Conservation (phyloP, 2,888 invertebrate genomes). For the Entomobrya proxima region DNA sequence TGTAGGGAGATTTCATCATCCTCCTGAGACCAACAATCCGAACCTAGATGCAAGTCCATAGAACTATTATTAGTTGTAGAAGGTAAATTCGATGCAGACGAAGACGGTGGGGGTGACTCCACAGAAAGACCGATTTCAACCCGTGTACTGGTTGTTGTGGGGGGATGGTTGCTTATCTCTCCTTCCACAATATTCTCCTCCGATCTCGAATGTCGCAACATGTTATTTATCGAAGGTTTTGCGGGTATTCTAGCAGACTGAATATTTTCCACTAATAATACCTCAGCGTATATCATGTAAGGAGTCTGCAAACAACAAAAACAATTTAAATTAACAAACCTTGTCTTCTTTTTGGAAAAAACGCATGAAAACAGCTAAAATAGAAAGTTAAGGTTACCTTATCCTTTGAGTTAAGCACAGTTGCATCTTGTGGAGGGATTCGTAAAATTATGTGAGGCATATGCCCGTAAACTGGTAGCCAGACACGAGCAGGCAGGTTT, state of each 20-base stretch:
- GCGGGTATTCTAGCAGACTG: constrained; percentile 90
- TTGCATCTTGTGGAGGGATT: constrained; percentile 97
- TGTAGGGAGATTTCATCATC: constrained; percentile 94
- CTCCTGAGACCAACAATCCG: constrained; percentile 95
- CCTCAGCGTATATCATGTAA: constrained; percentile 98
- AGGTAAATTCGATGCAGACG: constrained; percentile 76
- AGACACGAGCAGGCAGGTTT: constrained; percentile 97
- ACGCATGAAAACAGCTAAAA: neutral
- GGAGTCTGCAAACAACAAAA: constrained; percentile 84
- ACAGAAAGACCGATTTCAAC: constrained; percentile 54
- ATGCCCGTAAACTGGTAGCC: constrained; percentile 92
- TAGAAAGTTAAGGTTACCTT: constrained; percentile 84
- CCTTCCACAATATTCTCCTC: constrained; percentile 89
- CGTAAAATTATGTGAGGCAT: constrained; percentile 94
- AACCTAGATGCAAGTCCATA: constrained; percentile 77
- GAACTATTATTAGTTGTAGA: constrained; percentile 75
- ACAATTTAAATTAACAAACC: neutral
- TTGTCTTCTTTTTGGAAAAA: too few species aligned
- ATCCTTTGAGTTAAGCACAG: constrained; percentile 99
- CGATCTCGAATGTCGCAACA: constrained; percentile 93
- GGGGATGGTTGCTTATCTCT: constrained; percentile 70
- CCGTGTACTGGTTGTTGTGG: constrained; percentile 76
- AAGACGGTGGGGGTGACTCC: constrained; percentile 76
- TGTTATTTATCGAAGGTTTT: constrained; percentile 86
- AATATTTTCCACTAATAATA: constrained; percentile 90